Conservation (phyloP, 2,888 invertebrate genomes). For the Athalia circularis region DNA sequence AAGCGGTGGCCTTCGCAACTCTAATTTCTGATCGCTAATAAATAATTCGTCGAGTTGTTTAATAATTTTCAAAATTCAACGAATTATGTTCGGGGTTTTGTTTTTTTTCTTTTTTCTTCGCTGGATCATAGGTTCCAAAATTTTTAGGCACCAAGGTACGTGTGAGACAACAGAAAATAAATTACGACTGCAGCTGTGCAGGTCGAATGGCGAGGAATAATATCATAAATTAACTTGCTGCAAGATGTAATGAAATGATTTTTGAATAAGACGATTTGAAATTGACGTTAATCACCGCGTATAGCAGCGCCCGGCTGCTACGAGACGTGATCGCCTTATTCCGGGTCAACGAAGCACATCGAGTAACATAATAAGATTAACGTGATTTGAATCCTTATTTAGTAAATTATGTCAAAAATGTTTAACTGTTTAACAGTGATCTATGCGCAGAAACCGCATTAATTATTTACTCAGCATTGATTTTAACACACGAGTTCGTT, state of each 20-base stretch:
- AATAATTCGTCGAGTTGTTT: conserved; percentile 1
- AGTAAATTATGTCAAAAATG: conserved; percentile 67
- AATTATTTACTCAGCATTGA: too few relatives aligned
- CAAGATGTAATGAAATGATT: conserved; percentile 11
- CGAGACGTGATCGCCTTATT: conserved; percentile 71
- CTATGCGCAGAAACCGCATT: too few relatives aligned
- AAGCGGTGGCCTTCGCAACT: conserved; percentile 20
- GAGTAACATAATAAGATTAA: conserved; percentile 64
- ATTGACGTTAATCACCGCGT: conserved; percentile 52
- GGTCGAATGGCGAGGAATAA: conserved; percentile 14
- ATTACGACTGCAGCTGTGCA: neutral
- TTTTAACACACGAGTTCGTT: too few relatives aligned
- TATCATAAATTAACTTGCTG: neutral
- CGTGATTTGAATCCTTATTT: conserved; percentile 66
- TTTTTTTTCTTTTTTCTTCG: neutral
- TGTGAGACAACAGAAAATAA: too few relatives aligned
- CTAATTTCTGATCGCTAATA: conserved; percentile 6
- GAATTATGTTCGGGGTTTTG: neutral
- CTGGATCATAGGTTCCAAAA: conserved; percentile 53
- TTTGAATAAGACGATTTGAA: conserved; percentile 56
- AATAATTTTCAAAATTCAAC: neutral
- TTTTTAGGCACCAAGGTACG: too few relatives aligned
- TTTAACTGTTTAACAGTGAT: conserved; percentile 51
- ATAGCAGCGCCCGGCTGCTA: conserved; percentile 52
- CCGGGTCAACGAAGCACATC: conserved; percentile 64